These are phyloP conservation scores for Pachypanchax playfairii DNA, from an alignment of 2,113 vertebrate genomes.

Conservation along the genomic window DNA sequence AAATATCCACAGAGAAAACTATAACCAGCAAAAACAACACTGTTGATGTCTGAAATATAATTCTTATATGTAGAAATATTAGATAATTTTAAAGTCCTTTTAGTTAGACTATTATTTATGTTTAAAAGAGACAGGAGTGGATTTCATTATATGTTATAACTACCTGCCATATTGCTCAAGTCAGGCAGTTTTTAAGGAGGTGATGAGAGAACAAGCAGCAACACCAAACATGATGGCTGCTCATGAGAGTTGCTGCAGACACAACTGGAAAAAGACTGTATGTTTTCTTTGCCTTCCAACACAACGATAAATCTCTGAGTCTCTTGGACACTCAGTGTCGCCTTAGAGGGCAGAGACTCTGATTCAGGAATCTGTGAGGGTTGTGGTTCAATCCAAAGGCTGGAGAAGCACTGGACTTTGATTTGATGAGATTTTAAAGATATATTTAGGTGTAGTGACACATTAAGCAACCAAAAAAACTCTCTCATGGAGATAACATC, in stretches of 20 bases:
- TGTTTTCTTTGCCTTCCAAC: slow-evolving; percentile 33
- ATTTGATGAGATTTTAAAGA: too few relatives aligned
- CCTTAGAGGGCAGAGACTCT: slow-evolving; percentile 51
- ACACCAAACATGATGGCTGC: slow-evolving; percentile 11
- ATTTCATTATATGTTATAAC: not conserved
- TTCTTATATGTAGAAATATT: too few relatives aligned
- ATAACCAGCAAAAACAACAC: too few relatives aligned
- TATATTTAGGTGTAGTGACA: too few relatives aligned
- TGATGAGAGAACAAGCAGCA: slow-evolving; percentile 16
- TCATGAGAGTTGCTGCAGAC: slow-evolving; percentile 26
- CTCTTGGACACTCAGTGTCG: slow-evolving; percentile 19
- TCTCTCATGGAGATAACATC: too few relatives aligned
- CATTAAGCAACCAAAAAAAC: too few relatives aligned
- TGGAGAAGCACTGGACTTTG: not conserved
- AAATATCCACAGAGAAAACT: too few relatives aligned
- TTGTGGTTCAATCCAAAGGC: not conserved
- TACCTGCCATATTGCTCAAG: not conserved
- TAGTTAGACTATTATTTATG: too few relatives aligned
- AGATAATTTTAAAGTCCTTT: too few relatives aligned
- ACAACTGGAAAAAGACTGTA: slow-evolving; percentile 31
- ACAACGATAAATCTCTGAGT: slow-evolving; percentile 38
- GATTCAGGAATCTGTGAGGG: slow-evolving; percentile 5
- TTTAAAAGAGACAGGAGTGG: slow-evolving; percentile 19
- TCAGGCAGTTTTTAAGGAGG: not conserved
- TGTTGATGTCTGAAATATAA: too few relatives aligned